Percentiles rank a stretch among this genome's conserved stretches.
These are phyloP conservation scores for Dromiciops gliroides DNA, from an alignment of 2,113 vertebrate genomes.

Conservation along the genomic window DNA sequence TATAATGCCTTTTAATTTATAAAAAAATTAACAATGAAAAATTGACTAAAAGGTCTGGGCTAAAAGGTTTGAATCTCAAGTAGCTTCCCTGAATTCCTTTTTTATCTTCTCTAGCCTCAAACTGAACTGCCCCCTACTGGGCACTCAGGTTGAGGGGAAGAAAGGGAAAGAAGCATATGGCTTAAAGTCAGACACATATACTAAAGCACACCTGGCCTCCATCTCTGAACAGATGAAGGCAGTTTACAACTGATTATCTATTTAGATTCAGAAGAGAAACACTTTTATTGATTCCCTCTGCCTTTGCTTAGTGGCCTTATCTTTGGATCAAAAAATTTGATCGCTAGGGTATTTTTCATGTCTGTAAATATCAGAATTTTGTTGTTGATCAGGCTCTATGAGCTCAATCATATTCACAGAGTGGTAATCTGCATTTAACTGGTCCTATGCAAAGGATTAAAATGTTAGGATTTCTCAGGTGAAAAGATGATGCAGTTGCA, in stretches of 20 bases:
- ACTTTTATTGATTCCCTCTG: neutral
- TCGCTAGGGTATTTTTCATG: neutral
- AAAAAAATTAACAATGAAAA: neutral
- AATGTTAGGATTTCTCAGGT: neutral
- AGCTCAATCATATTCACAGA: neutral
- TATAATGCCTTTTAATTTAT: constrained; percentile 1
- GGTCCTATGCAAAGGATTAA: neutral
- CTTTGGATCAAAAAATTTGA: neutral
- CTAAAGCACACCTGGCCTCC: neutral
- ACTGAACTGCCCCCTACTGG: neutral
- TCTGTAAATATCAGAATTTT: neutral
- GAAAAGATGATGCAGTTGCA: neutral
- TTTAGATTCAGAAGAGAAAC: neutral
- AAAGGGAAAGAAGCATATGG: neutral
- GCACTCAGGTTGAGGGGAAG: neutral
- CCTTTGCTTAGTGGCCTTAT: neutral
- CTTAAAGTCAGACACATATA: neutral
- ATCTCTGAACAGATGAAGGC: constrained; percentile 16
- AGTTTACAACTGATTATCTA: neutral
- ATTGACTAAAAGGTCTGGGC: neutral
- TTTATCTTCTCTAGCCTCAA: neutral
- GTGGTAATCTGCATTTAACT: neutral
- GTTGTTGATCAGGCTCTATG: neutral
- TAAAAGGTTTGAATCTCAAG: neutral
- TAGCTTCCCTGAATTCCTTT: neutral